Conservation (phyloP, 2,797 vertebrate genomes). For the Tragelaphus eurycerus region DNA sequence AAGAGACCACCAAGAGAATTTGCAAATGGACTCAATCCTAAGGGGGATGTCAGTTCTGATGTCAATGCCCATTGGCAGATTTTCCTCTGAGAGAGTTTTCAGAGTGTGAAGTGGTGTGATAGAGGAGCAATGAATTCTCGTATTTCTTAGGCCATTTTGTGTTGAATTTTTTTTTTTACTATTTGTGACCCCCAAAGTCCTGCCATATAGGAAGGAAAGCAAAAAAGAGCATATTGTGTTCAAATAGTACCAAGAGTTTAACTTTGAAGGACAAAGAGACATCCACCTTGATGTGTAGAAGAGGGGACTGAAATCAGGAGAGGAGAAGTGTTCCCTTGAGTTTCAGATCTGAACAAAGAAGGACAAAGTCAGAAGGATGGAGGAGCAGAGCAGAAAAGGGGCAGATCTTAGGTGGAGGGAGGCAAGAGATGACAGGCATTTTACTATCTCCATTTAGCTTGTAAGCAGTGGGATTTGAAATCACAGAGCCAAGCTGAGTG, state of each 20-base stretch:
- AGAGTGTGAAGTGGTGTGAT: accelerated
- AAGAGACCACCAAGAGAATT: background rate
- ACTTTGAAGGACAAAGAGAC: background rate
- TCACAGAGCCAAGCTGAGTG: background rate
- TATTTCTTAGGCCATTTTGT: background rate
- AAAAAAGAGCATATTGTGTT: background rate
- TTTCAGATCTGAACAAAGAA: background rate
- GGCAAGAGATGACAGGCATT: background rate
- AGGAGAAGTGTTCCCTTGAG: background rate
- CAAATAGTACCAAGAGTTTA: background rate
- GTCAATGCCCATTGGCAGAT: background rate
- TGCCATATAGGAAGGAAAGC: background rate
- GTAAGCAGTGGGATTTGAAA: background rate
- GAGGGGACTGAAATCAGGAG: background rate
- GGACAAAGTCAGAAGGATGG: background rate
- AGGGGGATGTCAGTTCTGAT: background rate
- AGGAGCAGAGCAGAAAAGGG: background rate
- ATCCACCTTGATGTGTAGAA: background rate
- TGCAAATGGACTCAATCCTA: background rate
- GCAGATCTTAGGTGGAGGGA: background rate
- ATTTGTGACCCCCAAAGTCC: background rate
- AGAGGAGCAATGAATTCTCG: background rate
- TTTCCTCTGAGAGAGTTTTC: background rate
- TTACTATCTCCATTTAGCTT: background rate
- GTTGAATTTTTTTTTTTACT: background rate